Conservation (phyloP, 1,140 invertebrate genomes). For the Cyclina sinensis region DNA sequence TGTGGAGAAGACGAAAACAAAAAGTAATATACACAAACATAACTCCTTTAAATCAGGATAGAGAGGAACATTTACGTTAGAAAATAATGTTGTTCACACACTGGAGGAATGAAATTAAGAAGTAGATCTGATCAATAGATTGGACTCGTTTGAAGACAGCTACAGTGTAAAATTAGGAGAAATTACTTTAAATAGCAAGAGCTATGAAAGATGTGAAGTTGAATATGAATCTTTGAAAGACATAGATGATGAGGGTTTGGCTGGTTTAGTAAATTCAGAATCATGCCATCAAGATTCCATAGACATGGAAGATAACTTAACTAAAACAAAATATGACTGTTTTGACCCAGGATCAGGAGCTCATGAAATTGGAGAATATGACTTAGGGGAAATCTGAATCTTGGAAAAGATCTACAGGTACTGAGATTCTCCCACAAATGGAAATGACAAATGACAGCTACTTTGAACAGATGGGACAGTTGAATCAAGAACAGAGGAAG, state of each 20-base stretch:
- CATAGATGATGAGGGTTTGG: background rate
- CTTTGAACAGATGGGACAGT: constrained; percentile 11
- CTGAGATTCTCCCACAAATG: constrained; percentile 11
- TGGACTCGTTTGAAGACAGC: constrained; percentile 42
- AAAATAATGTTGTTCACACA: constrained; percentile 47
- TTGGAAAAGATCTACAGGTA: background rate
- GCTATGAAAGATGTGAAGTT: background rate
- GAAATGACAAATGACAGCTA: constrained; percentile 23
- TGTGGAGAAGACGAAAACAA: constrained; percentile 28
- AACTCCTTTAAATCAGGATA: constrained; percentile 48
- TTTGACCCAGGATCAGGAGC: constrained; percentile 46
- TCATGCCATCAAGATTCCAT: constrained; percentile 35
- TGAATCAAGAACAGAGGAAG: constrained; percentile 45
- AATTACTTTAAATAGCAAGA: background rate
- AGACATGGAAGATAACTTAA: constrained; percentile 4
- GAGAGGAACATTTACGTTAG: constrained; percentile 38
- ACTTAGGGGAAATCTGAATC: constrained; percentile 32
- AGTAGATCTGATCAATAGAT: constrained; percentile 37
- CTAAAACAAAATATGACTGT: background rate
- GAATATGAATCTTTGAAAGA: constrained; percentile 1
- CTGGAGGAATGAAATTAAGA: constrained; percentile 58
- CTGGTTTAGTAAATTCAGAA: constrained; percentile 7
- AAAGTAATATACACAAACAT: constrained; percentile 39
- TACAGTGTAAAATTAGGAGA: constrained; percentile 24
- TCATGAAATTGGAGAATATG: constrained; percentile 20